Base-by-base conservation (phyloP, 2,888 invertebrate species). In the Drosophila macrothrix region DNA sequence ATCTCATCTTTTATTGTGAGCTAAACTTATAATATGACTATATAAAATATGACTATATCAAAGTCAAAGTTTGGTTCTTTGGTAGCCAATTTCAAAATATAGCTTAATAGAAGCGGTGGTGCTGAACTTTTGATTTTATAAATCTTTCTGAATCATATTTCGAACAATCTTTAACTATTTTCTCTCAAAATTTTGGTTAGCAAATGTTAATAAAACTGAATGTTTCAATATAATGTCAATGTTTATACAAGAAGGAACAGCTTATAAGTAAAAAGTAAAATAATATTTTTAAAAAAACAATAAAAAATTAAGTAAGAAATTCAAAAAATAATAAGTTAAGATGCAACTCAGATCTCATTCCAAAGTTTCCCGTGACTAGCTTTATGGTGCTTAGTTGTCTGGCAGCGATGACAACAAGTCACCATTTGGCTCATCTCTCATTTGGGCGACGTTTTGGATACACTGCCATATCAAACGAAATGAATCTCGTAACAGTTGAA, bases 401-500 rank as follows among this genome's bases (percentile, higher is more conserved):
- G 3, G 46, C 58, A 1, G 46, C 52, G 67, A 63, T 76, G 63
- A 55, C 49, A 37, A 58, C 52, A 29, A 74, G 62, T 79, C 76
- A 60, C 80, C 46, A 55, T 67, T 67, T 31, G 37, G 63, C 54
- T 31, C 75, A 76, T 68, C 76, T 76, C 79, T 74, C 79, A 67
- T 63, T 63, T 49, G 25, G 72, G 73, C 39, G 71, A 73, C 72
- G 60, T 43, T 67, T 49, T 33, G 46, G 58, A 52, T 73, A 64
- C 64, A 37, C 54, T 59, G 61, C 54, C 63, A 41, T 80, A 83
- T 80, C 80, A 73, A 83, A 60, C 58, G 58, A 62, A 73, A 56
- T 58, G 73, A 56, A 80, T 80, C 80, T 67, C 43, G 46, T 12
- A 39, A 55, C 69, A 62, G 80, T 63, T 54, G 80, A 78, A 78